Evolutionary conservation across 2,113 vertebrate genomes (phyloP).

Genomic region (Alectura lathami): DNA sequence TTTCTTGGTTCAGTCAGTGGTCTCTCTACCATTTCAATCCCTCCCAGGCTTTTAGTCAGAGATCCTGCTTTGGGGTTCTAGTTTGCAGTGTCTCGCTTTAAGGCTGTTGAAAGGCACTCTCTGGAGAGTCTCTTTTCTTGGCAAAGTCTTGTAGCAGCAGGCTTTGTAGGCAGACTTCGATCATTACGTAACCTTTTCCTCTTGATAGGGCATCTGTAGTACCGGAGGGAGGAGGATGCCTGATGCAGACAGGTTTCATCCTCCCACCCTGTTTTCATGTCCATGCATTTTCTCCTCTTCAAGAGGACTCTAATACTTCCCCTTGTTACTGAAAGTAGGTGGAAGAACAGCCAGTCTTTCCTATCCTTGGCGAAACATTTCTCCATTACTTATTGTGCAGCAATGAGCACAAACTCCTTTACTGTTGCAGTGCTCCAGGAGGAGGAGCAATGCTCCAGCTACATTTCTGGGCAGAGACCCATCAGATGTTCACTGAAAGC

Average conservation of each 20-base stretch:
- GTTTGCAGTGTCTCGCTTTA: slow-evolving; percentile 21
- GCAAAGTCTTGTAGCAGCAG: slow-evolving; percentile 66
- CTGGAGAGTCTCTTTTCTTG: slow-evolving; percentile 36
- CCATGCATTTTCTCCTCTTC: slow-evolving; percentile 61
- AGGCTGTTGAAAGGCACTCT: slow-evolving; percentile 29
- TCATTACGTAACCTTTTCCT: slow-evolving; percentile 68
- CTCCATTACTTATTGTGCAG: background rate
- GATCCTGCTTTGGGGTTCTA: slow-evolving; percentile 5
- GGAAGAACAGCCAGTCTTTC: slow-evolving; percentile 62
- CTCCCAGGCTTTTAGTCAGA: background rate
- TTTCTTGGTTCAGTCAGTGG: background rate
- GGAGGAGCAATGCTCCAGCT: background rate
- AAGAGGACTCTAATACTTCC: slow-evolving; percentile 62
- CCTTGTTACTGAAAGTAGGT: slow-evolving; percentile 61
- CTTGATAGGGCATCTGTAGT: slow-evolving; percentile 70
- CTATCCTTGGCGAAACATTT: slow-evolving; percentile 56
- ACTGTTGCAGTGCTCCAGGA: background rate
- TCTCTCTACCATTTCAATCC: background rate
- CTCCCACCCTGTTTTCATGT: slow-evolving; percentile 69
- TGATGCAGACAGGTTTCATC: slow-evolving; percentile 66
- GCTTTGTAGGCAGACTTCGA: slow-evolving; percentile 70
- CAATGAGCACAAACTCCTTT: background rate
- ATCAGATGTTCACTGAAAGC: background rate
- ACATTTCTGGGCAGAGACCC: background rate
- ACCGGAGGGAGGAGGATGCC: slow-evolving; percentile 62